Evolutionary conservation across 92 coral and sea anemone species (phyloP), one percentile per base, ranked within the genome.

Genomic region (Porites rus): DNA sequence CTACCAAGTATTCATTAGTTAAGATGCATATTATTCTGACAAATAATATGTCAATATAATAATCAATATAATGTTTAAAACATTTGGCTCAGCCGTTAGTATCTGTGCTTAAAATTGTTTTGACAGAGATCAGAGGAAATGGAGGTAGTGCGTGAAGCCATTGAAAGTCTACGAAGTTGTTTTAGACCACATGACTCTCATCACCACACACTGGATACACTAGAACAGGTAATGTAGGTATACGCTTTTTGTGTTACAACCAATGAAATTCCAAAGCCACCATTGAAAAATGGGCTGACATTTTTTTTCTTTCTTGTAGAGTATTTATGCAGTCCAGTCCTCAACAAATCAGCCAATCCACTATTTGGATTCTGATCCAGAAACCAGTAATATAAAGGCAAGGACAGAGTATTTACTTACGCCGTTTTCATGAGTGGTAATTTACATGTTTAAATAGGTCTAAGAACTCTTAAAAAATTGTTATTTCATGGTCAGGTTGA

Each of bases 71-170:
- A n/a, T n/a, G n/a, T 28, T 38, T 38, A 4, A 38, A 38, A 38
- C 46, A 38, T 38, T 38, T 0, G 46, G 4, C 46, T 4, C 46
- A 38, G 46, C 46, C 0, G 46, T 4, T 4, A 38, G 46, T 38
- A 38, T 38, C 46, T 38, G 46, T 38, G 63, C 5, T 13, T 65
- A 59, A 65, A 25, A n/a, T 69, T 81, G 17, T 46, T 58, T 38
- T 63, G 46, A 10, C 67, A 97, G 99, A 92, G 91, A 86, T 87
- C 95, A 75, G 97, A 97, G 61, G 99, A 95, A 79, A 74, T 97
- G 91, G 98, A 95, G 19, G 89, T 92, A 12, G 89, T 93, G 11
- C 93, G 96, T 13, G 98, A 97, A 80, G 95, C 98, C 67, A 85
- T 97, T 18, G 91, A 87, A 64, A 88, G 95, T 64, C 91, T 97